Conservation (phyloP, 2,888 invertebrate genomes). For the Julus scanicus region DNA sequence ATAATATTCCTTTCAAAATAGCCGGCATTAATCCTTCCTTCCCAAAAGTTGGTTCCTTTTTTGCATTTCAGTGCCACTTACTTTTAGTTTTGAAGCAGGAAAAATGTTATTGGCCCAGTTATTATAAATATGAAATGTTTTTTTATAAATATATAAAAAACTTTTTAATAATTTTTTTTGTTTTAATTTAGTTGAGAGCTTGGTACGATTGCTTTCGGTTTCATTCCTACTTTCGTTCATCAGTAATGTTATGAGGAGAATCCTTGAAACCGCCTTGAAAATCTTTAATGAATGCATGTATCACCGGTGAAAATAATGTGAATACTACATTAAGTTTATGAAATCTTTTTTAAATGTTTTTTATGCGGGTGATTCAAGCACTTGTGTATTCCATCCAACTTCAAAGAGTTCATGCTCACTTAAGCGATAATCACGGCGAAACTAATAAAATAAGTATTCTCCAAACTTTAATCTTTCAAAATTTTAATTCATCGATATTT, state of each 20-base stretch:
- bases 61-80: conserved; percentile 44
- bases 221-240: conserved; percentile 15
- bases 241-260: neutral
- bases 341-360: conserved; percentile 32
- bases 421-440: neutral
- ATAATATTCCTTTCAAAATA: neutral
- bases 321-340: conserved; percentile 36
- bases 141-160: conserved; percentile 47
- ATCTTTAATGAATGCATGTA: conserved; percentile 25
- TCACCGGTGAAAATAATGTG: conserved; percentile 44
- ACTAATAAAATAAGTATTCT: neutral
- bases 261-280: conserved; percentile 10
- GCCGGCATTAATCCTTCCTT: conserved; percentile 36
- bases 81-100: conserved; percentile 42
- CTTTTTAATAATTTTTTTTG: conserved; percentile 45
- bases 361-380: neutral
- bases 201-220: conserved; percentile 35
- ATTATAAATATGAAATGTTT: conserved; percentile 45
- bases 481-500: neutral
- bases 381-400: conserved; percentile 2
- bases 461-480: neutral
- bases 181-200: conserved; percentile 37
- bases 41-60: conserved; percentile 39
- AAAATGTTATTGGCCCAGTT: conserved; percentile 47
- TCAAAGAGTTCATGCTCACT: neutral